Evolutionary conservation across 2,797 vertebrate species (phyloP).

Genomic region (Phataginus tricuspis): DNA sequence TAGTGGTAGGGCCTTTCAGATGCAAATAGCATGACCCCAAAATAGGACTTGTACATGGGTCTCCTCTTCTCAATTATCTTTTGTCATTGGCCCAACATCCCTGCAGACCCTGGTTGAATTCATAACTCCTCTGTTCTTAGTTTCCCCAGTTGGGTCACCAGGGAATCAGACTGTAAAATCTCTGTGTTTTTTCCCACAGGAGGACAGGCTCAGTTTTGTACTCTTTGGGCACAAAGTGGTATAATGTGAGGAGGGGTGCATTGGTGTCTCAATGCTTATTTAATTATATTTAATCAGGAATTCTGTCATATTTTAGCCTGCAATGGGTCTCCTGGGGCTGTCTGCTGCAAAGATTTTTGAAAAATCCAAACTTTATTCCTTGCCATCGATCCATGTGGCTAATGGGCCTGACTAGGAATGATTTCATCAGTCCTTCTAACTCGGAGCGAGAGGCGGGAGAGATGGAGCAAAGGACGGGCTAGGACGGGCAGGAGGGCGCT

Average conservation of each 20-base stretch:
- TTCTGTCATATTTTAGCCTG: conserved; percentile 80
- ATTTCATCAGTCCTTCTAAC: conserved; percentile 4
- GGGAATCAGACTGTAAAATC: not conserved
- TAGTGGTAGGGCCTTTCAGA: not conserved
- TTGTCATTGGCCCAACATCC: rapidly evolving
- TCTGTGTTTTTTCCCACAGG: not conserved
- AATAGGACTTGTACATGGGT: rapidly evolving
- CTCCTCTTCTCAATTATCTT: not conserved
- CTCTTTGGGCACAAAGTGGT: not conserved
- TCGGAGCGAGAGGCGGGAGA: not conserved
- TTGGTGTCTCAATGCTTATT: conserved; percentile 53
- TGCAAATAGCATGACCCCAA: not conserved
- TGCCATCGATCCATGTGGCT: conserved; percentile 48
- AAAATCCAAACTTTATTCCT: conserved; percentile 80
- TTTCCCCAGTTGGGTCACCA: not conserved
- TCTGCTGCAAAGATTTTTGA: conserved; percentile 67
- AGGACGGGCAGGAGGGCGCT: not conserved
- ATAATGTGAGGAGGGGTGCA: not conserved
- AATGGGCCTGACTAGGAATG: conserved; percentile 68
- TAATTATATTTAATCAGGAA: conserved; percentile 83
- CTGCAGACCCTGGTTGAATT: not conserved
- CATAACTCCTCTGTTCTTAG: not conserved
- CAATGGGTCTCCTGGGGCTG: conserved; percentile 77
- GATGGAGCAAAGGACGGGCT: not conserved
- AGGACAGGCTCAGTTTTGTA: not conserved